phyloP scores from a whole-genome alignment of 2,888 invertebrate species.

The Lithophane ornitopus region DNA sequence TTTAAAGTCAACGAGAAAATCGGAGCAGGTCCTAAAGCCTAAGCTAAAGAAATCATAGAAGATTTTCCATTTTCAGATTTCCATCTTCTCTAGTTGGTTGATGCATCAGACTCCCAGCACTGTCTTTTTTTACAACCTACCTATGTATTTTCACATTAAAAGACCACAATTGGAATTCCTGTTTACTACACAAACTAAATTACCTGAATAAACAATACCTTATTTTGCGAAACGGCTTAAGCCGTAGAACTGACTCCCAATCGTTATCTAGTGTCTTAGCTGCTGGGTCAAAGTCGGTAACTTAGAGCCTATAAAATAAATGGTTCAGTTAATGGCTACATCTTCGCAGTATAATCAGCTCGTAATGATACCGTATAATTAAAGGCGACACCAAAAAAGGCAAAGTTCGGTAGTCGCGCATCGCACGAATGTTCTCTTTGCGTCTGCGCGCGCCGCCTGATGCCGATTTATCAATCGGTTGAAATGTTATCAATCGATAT shows the following conservation, averaged over 20 bases:
- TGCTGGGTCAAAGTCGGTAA: not conserved
- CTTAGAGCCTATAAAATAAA: slow-evolving; percentile 29
- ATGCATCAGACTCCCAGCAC: not conserved
- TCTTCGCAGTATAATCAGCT: slow-evolving; percentile 42
- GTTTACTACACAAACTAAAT: not conserved
- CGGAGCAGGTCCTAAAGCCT: not conserved
- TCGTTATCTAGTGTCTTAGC: slow-evolving; percentile 4
- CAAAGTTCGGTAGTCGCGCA: slow-evolving; percentile 48
- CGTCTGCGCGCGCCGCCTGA: slow-evolving; percentile 37
- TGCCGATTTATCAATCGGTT: slow-evolving; percentile 56
- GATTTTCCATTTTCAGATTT: not conserved
- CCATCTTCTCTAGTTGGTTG: not conserved
- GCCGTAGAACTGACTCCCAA: not conserved
- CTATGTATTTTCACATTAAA: not conserved
- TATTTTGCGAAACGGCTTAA: not conserved
- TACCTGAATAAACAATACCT: not conserved
- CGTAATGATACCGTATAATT: slow-evolving; percentile 59
- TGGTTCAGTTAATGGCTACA: slow-evolving; percentile 38
- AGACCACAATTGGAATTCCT: too few relatives aligned
- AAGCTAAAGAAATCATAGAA: not conserved
- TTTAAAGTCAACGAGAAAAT: not conserved
- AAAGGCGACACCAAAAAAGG: slow-evolving; percentile 52
- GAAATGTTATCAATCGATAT: slow-evolving; percentile 52
- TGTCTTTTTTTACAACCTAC: not conserved
- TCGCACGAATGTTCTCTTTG: slow-evolving; percentile 57